phyloP scores from a whole-genome alignment of 2,113 vertebrate genomes.

The Otus sunia region DNA sequence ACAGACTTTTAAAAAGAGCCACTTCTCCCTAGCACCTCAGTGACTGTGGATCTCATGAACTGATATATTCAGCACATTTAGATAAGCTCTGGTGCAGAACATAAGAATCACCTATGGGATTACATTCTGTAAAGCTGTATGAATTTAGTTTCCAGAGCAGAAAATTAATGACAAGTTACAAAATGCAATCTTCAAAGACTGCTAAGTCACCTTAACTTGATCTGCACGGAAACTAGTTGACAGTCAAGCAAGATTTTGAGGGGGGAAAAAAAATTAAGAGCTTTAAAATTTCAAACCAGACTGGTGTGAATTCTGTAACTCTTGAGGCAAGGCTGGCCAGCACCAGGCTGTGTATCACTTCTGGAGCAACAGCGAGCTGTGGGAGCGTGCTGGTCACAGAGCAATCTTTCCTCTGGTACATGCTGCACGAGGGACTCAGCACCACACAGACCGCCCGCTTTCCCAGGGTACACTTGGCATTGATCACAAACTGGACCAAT shows the following conservation, averaged over 20 bases:
- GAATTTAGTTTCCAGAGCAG: conserved; percentile 31
- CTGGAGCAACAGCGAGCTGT: not conserved
- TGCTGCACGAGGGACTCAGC: accelerated
- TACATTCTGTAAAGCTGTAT: not conserved
- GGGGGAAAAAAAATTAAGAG: not conserved
- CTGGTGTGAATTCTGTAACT: not conserved
- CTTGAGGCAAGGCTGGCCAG: not conserved
- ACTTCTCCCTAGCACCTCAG: not conserved
- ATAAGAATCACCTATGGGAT: not conserved
- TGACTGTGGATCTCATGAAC: not conserved
- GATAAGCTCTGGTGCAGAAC: conserved; percentile 25
- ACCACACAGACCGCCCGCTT: not conserved
- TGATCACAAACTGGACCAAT: not conserved
- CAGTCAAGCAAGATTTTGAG: not conserved
- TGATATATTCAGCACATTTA: conserved; percentile 1
- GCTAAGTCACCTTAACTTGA: not conserved
- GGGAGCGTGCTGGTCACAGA: not conserved
- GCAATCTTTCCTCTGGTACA: not conserved
- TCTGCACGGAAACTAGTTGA: not conserved
- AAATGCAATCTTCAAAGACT: conserved; percentile 1
- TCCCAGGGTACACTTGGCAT: not conserved
- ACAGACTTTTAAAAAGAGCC: not conserved
- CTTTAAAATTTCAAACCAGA: not conserved
- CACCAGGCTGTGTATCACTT: no score
- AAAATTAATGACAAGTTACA: conserved; percentile 9